Conservation (phyloP, 2,888 invertebrate species). For the Brachyopa scutellaris region DNA sequence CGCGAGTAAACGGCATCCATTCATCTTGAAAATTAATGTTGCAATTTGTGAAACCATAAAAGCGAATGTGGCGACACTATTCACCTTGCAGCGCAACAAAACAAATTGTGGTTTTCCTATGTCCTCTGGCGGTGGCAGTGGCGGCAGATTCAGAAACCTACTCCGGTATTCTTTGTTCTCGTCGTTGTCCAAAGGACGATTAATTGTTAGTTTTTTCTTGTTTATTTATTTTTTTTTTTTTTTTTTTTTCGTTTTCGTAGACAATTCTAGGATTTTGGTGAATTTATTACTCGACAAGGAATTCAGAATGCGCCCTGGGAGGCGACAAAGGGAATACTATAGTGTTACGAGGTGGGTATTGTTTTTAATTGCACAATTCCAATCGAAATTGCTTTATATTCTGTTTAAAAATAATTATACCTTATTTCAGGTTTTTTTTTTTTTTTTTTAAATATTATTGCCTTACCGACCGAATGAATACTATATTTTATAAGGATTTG, state of each 20-base stretch:
- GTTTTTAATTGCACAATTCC: slow-evolving; percentile 49
- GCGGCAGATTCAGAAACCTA: slow-evolving; percentile 39
- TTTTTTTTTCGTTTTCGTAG: slow-evolving; percentile 10
- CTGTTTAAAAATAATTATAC: too few relatives aligned
- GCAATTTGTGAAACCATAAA: slow-evolving; percentile 73
- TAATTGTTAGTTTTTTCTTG: slow-evolving; percentile 31
- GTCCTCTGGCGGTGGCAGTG: slow-evolving; percentile 60
- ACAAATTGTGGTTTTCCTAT: slow-evolving; percentile 71
- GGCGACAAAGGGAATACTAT: neutral
- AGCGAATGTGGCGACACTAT: slow-evolving; percentile 72
- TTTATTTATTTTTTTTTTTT: slow-evolving; percentile 23
- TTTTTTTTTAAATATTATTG: too few relatives aligned
- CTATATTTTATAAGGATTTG: too few relatives aligned
- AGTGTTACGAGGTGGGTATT: slow-evolving; percentile 40
- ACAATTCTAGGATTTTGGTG: slow-evolving; percentile 47
- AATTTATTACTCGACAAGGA: slow-evolving; percentile 57
- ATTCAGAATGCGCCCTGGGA: slow-evolving; percentile 39
- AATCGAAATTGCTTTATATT: slow-evolving; percentile 35
- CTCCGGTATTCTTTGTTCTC: slow-evolving; percentile 36
- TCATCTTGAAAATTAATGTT: slow-evolving; percentile 72
- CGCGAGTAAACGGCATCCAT: slow-evolving; percentile 71
- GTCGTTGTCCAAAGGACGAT: slow-evolving; percentile 37
- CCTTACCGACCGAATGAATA: too few relatives aligned
- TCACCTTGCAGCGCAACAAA: slow-evolving; percentile 70
- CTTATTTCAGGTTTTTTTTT: too few relatives aligned